Conservation (phyloP, 2,113 vertebrate species). For the Saimiri boliviensis region DNA sequence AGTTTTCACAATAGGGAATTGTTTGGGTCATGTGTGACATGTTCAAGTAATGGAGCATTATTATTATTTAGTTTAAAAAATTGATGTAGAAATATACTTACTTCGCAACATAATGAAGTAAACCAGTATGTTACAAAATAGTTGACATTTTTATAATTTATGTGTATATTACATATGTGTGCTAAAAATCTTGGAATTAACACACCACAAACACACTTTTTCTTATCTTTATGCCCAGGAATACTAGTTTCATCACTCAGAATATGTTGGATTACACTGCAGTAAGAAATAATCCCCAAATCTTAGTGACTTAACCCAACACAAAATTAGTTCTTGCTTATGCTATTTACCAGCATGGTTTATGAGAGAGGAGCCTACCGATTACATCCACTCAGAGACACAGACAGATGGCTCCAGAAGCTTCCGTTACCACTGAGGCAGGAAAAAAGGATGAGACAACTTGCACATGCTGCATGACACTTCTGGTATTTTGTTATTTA, state of each 20-base stretch:
- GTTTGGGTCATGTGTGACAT: background rate
- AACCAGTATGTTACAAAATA: background rate
- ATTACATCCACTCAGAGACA: background rate
- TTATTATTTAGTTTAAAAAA: background rate
- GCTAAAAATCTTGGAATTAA: background rate
- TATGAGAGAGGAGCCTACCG: background rate
- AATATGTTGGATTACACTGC: background rate
- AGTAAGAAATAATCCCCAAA: background rate
- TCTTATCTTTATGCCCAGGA: background rate
- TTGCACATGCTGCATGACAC: background rate
- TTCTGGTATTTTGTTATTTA: conserved; percentile 29
- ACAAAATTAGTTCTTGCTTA: background rate
- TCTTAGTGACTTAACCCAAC: background rate
- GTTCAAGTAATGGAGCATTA: background rate
- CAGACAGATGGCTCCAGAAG: background rate
- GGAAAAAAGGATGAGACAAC: background rate
- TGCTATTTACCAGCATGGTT: too few relatives aligned
- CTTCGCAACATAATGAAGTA: background rate
- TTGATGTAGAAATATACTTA: background rate
- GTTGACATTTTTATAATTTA: background rate
- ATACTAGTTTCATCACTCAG: background rate
- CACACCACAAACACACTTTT: background rate
- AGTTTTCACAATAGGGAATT: background rate
- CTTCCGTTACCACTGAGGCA: background rate
- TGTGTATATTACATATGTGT: background rate